phyloP scores from a whole-genome alignment of 2,797 vertebrate genomes.

The Sebastes iracundus region DNA sequence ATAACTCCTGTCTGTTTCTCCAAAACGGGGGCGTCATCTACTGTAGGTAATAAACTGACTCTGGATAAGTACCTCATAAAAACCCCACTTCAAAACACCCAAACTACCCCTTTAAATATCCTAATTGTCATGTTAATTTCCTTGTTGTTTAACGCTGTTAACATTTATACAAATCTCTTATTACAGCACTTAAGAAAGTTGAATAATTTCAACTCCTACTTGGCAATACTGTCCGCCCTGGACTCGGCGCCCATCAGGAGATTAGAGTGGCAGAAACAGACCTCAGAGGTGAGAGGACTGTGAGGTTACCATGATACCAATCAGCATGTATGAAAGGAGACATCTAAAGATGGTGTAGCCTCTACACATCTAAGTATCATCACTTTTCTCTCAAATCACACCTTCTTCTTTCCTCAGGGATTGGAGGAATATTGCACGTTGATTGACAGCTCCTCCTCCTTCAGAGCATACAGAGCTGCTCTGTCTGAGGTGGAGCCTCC shows the following conservation, averaged over 20 bases:
- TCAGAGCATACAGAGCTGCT: conserved; percentile 95
- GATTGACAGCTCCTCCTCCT: conserved; percentile 99
- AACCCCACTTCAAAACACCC: background rate
- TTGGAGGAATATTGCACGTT: conserved; percentile 97
- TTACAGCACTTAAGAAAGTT: conserved; percentile 96
- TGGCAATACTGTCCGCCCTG: conserved; percentile 97
- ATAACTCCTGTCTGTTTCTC: too few species aligned
- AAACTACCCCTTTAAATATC: background rate
- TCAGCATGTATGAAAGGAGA: background rate
- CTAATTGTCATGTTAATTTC: background rate
- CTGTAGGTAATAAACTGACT: background rate
- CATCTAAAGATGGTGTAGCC: background rate
- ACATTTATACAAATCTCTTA: background rate
- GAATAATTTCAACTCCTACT: conserved; percentile 99
- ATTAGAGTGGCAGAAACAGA: conserved; percentile 99
- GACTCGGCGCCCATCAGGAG: conserved; percentile 98
- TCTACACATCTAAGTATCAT: background rate
- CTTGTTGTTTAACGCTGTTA: background rate
- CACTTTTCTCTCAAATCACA: background rate
- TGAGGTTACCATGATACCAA: background rate
- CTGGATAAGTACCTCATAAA: background rate
- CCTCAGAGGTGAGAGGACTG: conserved; percentile 89
- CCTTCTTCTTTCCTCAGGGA: conserved; percentile 80
- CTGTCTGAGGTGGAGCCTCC: conserved; percentile 96
- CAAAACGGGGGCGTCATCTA: too few species aligned